Base-by-base conservation (phyloP, 2,888 invertebrate genomes). In the Scaeva pyrastri region DNA sequence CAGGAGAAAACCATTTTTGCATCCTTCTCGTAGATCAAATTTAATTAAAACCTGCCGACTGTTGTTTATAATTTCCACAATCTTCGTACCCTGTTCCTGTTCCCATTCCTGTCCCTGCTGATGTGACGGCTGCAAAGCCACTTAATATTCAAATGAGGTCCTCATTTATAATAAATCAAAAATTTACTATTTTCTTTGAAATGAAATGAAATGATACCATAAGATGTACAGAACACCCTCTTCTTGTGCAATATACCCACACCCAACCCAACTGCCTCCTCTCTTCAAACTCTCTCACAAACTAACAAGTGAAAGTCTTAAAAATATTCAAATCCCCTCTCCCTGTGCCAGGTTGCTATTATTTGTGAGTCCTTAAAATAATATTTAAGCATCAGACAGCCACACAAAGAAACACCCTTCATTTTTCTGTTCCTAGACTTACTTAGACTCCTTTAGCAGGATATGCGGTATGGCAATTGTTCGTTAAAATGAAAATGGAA, bases 11-110 rank as follows among this genome's bases (percentile, higher is more conserved):
- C 76, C 70, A 76, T 80, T 81, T 85, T 81, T 85, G 68, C 85
- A 81, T 77, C 81, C 77, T 60, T 77, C 64, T 74, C 77, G 77
- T 86, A 86, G 82, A 86, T 86, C 86, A 86, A 86, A 86, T 86
- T 86, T 86, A 86, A 86, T 86, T 82, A 86, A 86, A 86, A 77
- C 77, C 77, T 78, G 81, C 86, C 77, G 81, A 86, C 86, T 86
- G 81, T 74, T 84, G 79, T 82, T 86, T 82, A 78, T 86, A 86
- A 86, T 86, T 86, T 86, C 73, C 70, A 86, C 62, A 82, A 36
- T 39, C 50, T n/a, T n/a, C n/a, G n/a, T n/a, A n/a, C n/a, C 45
- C 48, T 10, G 21, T 50, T 11, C 10, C 39, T 39, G 21, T n/a
- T 26, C 3, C 2, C 6, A 6, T 31, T 31, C 6, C 31, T 31